phyloP scores from a whole-genome alignment of 2,888 invertebrate species.

The Magallana nippona region DNA sequence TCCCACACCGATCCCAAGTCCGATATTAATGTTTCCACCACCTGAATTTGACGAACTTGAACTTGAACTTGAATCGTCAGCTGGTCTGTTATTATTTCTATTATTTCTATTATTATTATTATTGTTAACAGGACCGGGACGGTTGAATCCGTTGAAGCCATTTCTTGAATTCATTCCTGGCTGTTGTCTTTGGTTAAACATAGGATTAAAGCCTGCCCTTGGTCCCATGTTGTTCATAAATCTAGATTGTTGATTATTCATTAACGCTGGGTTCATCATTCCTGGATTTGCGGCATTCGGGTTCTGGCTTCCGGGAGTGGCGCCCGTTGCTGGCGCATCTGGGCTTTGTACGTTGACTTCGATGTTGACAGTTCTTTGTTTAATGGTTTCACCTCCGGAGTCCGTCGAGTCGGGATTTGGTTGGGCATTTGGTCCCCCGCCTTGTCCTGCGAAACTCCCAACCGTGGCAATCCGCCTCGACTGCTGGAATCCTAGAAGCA shows the following conservation, averaged over 20 bases:
- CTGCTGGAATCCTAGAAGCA: conserved; percentile 6
- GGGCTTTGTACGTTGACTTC: conserved; percentile 37
- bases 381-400: conserved; percentile 5
- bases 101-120: not conserved
- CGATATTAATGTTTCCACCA: conserved; percentile 1
- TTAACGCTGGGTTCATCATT: not conserved
- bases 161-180: not conserved
- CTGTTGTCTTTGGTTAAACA: not conserved
- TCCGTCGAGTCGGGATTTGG: not conserved
- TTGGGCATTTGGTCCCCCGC: not conserved
- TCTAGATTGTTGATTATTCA: not conserved
- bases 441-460: not conserved
- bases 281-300: not conserved
- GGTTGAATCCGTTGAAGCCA: not conserved
- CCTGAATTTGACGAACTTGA: conserved; percentile 7
- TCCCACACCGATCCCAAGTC: conserved; percentile 8
- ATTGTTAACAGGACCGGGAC: not conserved
- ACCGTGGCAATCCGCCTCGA: not conserved
- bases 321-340: not conserved
- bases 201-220: not conserved
- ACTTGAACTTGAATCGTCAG: conserved; percentile 6
- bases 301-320: not conserved
- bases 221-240: conserved; percentile 17
- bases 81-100: conserved; percentile 3
- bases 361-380: conserved; percentile 31